Base-by-base conservation (phyloP, 2,797 vertebrate genomes). In the Gila robusta region DNA sequence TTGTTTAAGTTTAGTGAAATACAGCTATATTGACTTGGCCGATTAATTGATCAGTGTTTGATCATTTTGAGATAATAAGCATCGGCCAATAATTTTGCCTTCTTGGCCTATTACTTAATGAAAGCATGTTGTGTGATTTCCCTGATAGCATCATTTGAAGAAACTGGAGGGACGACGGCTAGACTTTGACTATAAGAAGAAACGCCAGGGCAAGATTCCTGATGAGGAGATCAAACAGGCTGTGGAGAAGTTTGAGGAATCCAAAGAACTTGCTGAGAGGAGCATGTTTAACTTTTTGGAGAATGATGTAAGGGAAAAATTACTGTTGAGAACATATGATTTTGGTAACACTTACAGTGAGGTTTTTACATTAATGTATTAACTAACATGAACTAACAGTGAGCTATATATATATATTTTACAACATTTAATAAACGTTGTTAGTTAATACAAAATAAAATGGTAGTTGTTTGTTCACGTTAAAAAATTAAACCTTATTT, bases 261-360 rank as follows among this genome's bases (percentile, higher is more conserved):
- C 97, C 86, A 98, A 96, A 93, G 97, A 98, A 32, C 91, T 99
- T 91, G 97, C 98, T 6, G 97, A 98, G 93, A 95, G 96, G 92
- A 98, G 97, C 96, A 99, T 99, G 98, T 97, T 97, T 93, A 96
- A 98, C 94, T 98, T 99, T 91, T 92, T 99, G 93, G 98, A 99
- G 92, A 99, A 97, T 39, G 98, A 99, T 74, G 98, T 99, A 94
- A 97, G 97, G 6, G 2, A 10, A 54, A 32, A 37, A 64, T 23
- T 4, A 74, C n/a, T 3, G 28, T 19, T 49, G 71, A 28, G 71
- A 73, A 47, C 6, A 16, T 47, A 16, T 72, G 7, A 72, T 47
- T 56, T 23, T 9, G 54, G 19, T 56, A 9, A 56, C 54, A 23
- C 54, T 56, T 56, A 10, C 21, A 54, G 19, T 54, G 6, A 8